Base-by-base conservation (phyloP, 2,113 vertebrate genomes). In the Gallinago paraguaiae region DNA sequence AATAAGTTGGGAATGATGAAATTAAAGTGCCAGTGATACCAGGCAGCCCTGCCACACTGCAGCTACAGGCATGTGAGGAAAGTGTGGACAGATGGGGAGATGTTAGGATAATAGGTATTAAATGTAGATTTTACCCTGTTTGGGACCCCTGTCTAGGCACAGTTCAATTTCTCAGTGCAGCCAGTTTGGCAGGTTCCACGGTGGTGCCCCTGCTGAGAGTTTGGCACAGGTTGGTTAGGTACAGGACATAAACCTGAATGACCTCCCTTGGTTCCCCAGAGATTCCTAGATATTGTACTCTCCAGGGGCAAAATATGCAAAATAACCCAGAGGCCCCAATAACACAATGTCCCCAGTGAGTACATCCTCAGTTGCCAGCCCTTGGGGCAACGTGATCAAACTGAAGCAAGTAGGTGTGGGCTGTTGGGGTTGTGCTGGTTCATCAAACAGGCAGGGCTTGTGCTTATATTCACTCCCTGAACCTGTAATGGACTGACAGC, bases 1-100 rank as follows among this genome's bases (percentile, higher is more conserved):
- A 97, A 95, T 96, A 97, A 97, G 95, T 94, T 96, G 91, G 92
- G 91, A 96, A 95, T 96, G 92, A 96, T 96, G 93, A 96, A 94
- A 96, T 97, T 96, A 96, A 94, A 96, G 95, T 89, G 88, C 78
- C 92, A 92, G 63, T 95, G 96, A 92, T 94, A 95, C 39, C 63
- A 82, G 81, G 37, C 88, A 91, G 81, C 50, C 50, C 70, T 97
- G 92, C 81, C 91, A 94, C 0, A 4, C 91, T 69, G 77, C 74
- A 89, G 83, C 63, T 91, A 50, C 71, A 74, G 95, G 56, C 82
- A 12, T 46, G 67, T 24, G 63, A 94, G 88, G 74, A 77, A 84
- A 84, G 88, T 54, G 78, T 54, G 78, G 95, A 96, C 95, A 97
- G 96, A 96, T 96, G 96, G 91, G 93, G 61, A 93, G 91, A 91